Evolutionary conservation across 2,797 vertebrate species (phyloP).

Genomic region (Smutsia temminckii): DNA sequence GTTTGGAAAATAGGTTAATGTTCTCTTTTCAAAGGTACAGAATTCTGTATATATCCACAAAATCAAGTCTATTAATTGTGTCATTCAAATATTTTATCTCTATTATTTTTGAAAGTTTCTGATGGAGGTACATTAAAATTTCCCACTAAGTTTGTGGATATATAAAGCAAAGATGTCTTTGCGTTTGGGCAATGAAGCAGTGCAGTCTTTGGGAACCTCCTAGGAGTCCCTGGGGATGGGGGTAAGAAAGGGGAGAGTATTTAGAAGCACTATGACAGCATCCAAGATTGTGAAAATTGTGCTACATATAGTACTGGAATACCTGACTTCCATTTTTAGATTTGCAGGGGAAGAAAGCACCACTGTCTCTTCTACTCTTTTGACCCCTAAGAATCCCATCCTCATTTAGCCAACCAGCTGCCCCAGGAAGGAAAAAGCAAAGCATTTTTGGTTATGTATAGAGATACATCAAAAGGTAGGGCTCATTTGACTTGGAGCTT

Average conservation of each 20-base stretch:
- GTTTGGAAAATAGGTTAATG: background rate
- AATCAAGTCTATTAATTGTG: background rate
- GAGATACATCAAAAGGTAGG: background rate
- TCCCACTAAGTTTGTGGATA: background rate
- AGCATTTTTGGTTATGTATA: background rate
- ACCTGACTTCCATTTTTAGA: background rate
- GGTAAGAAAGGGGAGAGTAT: background rate
- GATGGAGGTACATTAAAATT: background rate
- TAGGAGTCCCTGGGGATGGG: background rate
- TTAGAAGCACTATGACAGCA: background rate
- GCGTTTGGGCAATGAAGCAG: background rate
- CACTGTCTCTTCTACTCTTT: background rate
- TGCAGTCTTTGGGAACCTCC: background rate
- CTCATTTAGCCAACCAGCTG: background rate
- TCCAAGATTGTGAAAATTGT: background rate
- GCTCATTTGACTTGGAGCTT: background rate
- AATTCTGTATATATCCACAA: background rate
- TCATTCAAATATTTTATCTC: background rate
- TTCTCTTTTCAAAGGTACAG: slow-evolving; percentile 1
- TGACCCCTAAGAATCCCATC: background rate
- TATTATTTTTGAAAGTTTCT: background rate
- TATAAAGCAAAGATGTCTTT: background rate
- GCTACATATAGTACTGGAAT: background rate
- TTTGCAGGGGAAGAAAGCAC: background rate
- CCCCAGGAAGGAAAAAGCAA: background rate